These are phyloP conservation scores for Gopherus flavomarginatus DNA, from an alignment of 2,113 vertebrate genomes.

Conservation along the genomic window DNA sequence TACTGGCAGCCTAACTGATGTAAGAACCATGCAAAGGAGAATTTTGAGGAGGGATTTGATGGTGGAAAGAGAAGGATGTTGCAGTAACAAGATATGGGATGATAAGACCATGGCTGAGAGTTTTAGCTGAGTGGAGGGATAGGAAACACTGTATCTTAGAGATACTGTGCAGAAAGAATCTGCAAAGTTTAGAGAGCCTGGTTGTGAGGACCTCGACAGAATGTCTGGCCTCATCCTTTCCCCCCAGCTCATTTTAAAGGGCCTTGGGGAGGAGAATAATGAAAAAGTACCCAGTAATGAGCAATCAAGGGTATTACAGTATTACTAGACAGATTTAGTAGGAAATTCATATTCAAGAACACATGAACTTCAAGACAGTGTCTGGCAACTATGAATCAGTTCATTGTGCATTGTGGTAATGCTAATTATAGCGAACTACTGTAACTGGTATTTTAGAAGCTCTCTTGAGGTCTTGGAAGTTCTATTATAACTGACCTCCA, in stretches of 20 bases:
- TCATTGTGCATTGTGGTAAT: neutral
- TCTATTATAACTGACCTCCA: neutral
- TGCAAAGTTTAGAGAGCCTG: neutral
- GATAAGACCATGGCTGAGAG: neutral
- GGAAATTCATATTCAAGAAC: neutral
- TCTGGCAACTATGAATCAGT: neutral
- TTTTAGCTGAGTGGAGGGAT: neutral
- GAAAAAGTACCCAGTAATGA: neutral
- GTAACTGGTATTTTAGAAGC: constrained; percentile 13
- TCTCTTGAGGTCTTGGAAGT: neutral
- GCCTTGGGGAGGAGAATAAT: neutral
- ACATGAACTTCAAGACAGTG: neutral
- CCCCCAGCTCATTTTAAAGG: neutral
- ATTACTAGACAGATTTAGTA: neutral
- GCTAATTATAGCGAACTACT: neutral
- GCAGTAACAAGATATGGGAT: neutral
- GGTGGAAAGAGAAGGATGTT: too few species aligned
- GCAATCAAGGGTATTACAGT: neutral
- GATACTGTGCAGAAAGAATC: neutral
- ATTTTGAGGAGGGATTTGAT: too few species aligned
- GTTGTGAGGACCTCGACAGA: neutral
- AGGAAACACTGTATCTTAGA: neutral
- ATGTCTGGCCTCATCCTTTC: neutral
- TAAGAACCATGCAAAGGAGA: too few species aligned
- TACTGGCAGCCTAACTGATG: too few species aligned